Base-by-base conservation (phyloP, 1,140 invertebrate genomes). In the Whitmania pigra region DNA sequence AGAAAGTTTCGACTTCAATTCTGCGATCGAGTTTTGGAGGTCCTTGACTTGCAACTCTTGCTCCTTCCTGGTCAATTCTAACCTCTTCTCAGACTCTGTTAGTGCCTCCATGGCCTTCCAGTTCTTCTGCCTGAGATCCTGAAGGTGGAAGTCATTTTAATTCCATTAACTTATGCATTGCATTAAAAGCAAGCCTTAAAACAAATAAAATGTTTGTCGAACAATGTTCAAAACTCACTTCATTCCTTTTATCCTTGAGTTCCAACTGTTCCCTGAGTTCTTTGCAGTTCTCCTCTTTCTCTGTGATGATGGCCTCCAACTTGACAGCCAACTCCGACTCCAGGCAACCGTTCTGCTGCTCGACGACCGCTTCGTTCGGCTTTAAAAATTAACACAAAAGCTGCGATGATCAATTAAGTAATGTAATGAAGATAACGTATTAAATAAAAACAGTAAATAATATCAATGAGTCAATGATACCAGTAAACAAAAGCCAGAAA, bases 101-200 rank as follows among this genome's bases (percentile, higher is more conserved):
- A 70, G 40, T 49, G 53, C 69, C 27, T 70, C 69, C 69, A 70
- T 70, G 22, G 69, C 49, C n/a, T 70, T 70, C 69, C 69, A 70
- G 49, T 70, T 70, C 25, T 53, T 43, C 22, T 53, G 69, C 25
- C 69, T 49, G 6, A 70, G 69, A 70, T 70, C 43, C 69, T 70
- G 69, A 70, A 53, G 25, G 25, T 68, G 67, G 15, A 63, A 63
- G 57, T 15, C 18, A 31, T 9, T 13, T 6, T 7, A 11, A 0
- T 36, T 36, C 13, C 43, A 49, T 49, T 13, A 3, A 15, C 43
- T 49, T 49, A 49, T 49, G 11, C 13, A 11, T 15, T 49, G 43
- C 43, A 49, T 15, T 11, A 13, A 43, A 13, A 43, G 40, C 40
- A 43, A 43, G 5, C 40, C 13, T 43, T 13, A 43, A 36, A 6